These are phyloP conservation scores for Micromussa lordhowensis DNA, from an alignment of 92 coral and sea anemone species.

Conservation along the genomic window DNA sequence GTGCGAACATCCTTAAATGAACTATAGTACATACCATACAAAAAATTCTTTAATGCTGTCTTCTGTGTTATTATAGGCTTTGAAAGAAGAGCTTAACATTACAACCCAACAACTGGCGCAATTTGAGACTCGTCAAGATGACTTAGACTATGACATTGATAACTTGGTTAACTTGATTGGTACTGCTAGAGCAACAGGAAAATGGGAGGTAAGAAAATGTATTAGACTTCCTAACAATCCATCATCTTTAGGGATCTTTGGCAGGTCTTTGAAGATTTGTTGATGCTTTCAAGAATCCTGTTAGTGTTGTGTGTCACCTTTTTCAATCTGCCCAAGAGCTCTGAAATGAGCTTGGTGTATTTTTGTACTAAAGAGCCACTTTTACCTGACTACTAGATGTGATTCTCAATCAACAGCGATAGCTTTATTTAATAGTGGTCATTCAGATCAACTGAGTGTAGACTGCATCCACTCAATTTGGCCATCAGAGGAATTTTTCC, in stretches of 20 bases:
- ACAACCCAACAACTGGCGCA: constrained; percentile 86
- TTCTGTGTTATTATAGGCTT: constrained; percentile 45
- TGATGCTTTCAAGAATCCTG: neutral
- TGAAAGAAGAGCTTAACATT: constrained; percentile 77
- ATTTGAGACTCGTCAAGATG: constrained; percentile 80
- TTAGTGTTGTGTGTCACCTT: neutral
- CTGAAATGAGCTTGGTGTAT: neutral
- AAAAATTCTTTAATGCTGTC: neutral
- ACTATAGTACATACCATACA: too few relatives aligned
- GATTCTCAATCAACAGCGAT: too few relatives aligned
- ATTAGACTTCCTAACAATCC: too few relatives aligned
- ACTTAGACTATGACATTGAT: constrained; percentile 91
- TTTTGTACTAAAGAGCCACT: too few relatives aligned
- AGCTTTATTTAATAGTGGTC: too few relatives aligned
- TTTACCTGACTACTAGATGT: too few relatives aligned
- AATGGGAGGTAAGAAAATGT: constrained; percentile 93
- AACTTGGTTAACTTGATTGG: constrained; percentile 90
- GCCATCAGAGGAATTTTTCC: too few relatives aligned
- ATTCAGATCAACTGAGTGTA: too few relatives aligned
- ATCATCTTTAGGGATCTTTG: too few relatives aligned
- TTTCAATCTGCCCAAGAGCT: neutral
- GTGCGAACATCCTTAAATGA: too few relatives aligned
- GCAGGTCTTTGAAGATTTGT: too few relatives aligned
- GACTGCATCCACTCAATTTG: too few relatives aligned
- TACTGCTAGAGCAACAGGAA: constrained; percentile 95